Conservation (phyloP, 2,113 vertebrate species). For the Manacus vitellinus region DNA sequence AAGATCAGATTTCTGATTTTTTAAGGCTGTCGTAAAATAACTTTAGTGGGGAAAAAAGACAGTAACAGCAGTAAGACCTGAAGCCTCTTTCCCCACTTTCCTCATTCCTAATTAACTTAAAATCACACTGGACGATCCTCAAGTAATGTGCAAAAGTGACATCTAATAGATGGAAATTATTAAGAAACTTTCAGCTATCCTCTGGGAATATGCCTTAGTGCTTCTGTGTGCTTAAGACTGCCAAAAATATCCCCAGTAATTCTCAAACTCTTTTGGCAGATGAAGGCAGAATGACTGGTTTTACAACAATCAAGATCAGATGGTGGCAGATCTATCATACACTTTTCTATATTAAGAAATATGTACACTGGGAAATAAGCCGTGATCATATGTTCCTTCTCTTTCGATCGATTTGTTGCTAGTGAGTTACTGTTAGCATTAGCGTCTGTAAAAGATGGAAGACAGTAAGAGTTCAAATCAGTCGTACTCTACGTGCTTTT, state of each 20-base stretch:
- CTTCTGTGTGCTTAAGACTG: conserved; percentile 44
- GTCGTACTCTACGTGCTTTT: not conserved
- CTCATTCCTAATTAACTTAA: conserved; percentile 28
- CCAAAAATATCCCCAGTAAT: conserved; percentile 59
- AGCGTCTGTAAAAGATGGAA: not conserved
- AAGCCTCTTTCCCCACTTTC: not conserved
- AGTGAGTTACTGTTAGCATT: conserved; percentile 25
- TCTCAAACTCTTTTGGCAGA: conserved; percentile 57
- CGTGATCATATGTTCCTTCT: conserved; percentile 15
- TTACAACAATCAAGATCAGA: conserved; percentile 68
- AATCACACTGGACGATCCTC: not conserved
- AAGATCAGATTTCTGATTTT: conserved; percentile 36
- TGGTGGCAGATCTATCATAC: conserved; percentile 57
- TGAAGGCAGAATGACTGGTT: conserved; percentile 63
- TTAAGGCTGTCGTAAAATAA: not conserved
- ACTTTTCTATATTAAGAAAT: conserved; percentile 56
- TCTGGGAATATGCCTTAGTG: conserved; percentile 28
- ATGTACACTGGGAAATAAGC: conserved; percentile 38
- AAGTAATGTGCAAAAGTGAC: not conserved
- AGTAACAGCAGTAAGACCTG: not conserved
- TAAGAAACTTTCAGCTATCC: conserved; percentile 50
- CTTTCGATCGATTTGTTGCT: not conserved
- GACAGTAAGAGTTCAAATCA: conserved; percentile 21
- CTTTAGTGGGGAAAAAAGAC: not conserved
- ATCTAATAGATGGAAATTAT: conserved; percentile 37